These are phyloP conservation scores for Perizoma flavofasciatum DNA, from an alignment of 2,888 invertebrate genomes.

Conservation along the genomic window DNA sequence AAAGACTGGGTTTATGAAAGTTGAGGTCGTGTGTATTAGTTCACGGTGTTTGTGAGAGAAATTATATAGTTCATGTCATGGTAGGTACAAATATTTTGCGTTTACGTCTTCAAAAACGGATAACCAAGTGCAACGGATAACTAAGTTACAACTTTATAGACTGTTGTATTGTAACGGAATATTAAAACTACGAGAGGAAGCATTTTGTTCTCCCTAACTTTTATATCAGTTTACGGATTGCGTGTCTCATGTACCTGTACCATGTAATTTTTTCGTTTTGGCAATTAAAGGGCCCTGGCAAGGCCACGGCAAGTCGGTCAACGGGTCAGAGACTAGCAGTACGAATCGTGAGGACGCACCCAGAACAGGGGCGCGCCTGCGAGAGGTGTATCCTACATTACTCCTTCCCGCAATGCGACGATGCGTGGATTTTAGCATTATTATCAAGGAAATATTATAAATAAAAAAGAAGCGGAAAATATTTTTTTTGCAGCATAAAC, in stretches of 20 bases:
- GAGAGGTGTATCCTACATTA: slow-evolving; percentile 63
- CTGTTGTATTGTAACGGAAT: slow-evolving; percentile 16
- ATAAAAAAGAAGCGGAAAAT: background rate
- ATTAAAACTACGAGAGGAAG: slow-evolving; percentile 21
- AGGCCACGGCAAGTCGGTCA: slow-evolving; percentile 75
- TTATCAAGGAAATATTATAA: slow-evolving; percentile 3
- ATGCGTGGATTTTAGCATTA: slow-evolving; percentile 43
- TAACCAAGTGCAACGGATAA: slow-evolving; percentile 23
- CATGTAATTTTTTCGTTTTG: slow-evolving; percentile 61
- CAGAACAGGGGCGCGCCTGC: slow-evolving; percentile 68
- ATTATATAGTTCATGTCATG: too few species aligned
- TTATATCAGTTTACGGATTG: slow-evolving; percentile 39
- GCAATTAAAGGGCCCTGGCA: slow-evolving; percentile 61
- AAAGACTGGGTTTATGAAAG: too few species aligned
- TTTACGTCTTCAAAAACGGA: slow-evolving; percentile 25
- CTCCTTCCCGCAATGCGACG: slow-evolving; percentile 79
- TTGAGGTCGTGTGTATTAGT: too few species aligned
- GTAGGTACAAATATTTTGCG: too few species aligned
- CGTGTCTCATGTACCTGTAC: slow-evolving; percentile 49
- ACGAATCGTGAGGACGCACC: slow-evolving; percentile 75
- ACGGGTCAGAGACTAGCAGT: slow-evolving; percentile 71
- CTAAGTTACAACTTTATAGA: slow-evolving; percentile 17
- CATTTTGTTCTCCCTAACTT: slow-evolving; percentile 15
- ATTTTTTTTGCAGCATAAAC: background rate
- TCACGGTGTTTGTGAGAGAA: slow-evolving; percentile 7